A percentile compares a stretch with the other conserved stretches of the same genome.
phyloP scores from a whole-genome alignment of 2,797 vertebrate species.

The Clarias fuscus region DNA sequence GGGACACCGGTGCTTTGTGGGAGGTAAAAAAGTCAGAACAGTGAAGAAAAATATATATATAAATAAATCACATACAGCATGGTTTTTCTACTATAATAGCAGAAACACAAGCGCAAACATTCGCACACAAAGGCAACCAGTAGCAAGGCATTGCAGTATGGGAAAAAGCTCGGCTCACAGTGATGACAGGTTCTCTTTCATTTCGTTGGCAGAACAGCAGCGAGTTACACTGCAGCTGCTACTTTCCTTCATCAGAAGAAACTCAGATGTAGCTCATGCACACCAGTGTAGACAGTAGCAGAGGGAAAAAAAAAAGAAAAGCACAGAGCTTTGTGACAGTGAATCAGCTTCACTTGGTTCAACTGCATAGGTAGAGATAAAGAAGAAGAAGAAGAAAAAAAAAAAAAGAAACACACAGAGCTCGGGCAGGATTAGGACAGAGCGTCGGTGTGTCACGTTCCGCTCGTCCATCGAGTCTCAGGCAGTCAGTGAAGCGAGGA shows the following conservation, averaged over 20 bases:
- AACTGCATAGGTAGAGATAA: conserved; percentile 35
- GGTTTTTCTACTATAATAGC: conserved; percentile 1
- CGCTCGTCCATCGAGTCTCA: conserved; percentile 4
- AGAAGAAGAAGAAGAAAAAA: background rate
- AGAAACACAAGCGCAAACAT: background rate
- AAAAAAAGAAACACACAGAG: background rate
- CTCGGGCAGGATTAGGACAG: conserved; percentile 11
- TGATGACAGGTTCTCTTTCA: conserved; percentile 37
- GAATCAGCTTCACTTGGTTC: conserved; percentile 44
- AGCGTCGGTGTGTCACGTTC: conserved; percentile 20
- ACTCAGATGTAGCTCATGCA: conserved; percentile 25
- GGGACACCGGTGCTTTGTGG: background rate
- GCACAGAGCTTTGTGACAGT: conserved; percentile 36
- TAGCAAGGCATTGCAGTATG: conserved; percentile 8
- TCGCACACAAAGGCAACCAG: conserved; percentile 1
- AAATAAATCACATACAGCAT: conserved; percentile 16
- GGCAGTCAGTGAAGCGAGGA: conserved; percentile 70
- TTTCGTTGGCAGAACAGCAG: conserved; percentile 18
- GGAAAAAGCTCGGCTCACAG: conserved; percentile 47
- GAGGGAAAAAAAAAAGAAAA: conserved; percentile 29
- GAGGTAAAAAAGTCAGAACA: background rate
- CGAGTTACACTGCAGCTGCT: background rate
- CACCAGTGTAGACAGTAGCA: conserved; percentile 39
- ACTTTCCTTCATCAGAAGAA: conserved; percentile 30
- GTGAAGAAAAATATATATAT: background rate